Evolutionary conservation across 2,797 vertebrate species (phyloP).

Genomic region (Parotocinclus haroldoi): DNA sequence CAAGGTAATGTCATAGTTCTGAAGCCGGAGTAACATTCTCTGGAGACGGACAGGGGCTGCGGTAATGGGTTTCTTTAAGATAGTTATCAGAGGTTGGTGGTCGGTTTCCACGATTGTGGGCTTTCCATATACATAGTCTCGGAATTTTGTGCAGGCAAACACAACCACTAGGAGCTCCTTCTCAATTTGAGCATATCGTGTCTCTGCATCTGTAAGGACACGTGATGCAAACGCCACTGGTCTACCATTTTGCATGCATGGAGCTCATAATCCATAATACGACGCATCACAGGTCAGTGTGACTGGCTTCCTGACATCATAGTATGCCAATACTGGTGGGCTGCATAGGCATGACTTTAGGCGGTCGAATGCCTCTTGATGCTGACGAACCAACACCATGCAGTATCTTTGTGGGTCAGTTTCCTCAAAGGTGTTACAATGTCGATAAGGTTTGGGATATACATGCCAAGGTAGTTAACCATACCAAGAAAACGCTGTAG

Average conservation of each 20-base stretch:
- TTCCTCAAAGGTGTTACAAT: constrained; percentile 21
- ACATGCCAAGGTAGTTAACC: too few relatives aligned
- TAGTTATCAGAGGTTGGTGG: constrained; percentile 34
- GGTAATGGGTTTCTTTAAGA: constrained; percentile 28
- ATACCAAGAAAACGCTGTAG: too few relatives aligned
- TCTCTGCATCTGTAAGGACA: too few relatives aligned
- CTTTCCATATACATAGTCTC: constrained; percentile 30
- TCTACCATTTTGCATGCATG: constrained; percentile 11
- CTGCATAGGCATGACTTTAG: not conserved
- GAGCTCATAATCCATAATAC: constrained; percentile 5
- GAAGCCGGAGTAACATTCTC: constrained; percentile 23
- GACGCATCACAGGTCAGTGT: constrained; percentile 11
- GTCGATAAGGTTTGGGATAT: too few relatives aligned
- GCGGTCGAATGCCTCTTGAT: constrained; percentile 18
- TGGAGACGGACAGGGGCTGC: constrained; percentile 17
- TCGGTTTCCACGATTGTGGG: constrained; percentile 13
- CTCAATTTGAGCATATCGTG: too few relatives aligned
- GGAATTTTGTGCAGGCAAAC: constrained; percentile 25
- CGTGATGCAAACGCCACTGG: not conserved
- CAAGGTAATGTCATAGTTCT: constrained; percentile 19
- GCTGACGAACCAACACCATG: constrained; percentile 35
- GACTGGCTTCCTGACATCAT: constrained; percentile 9
- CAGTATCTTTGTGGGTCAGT: constrained; percentile 18
- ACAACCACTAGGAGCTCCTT: too few relatives aligned
- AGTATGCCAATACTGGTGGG: constrained; percentile 7